phyloP scores from a whole-genome alignment of 2,888 invertebrate genomes.

The Melipona bicolor region DNA sequence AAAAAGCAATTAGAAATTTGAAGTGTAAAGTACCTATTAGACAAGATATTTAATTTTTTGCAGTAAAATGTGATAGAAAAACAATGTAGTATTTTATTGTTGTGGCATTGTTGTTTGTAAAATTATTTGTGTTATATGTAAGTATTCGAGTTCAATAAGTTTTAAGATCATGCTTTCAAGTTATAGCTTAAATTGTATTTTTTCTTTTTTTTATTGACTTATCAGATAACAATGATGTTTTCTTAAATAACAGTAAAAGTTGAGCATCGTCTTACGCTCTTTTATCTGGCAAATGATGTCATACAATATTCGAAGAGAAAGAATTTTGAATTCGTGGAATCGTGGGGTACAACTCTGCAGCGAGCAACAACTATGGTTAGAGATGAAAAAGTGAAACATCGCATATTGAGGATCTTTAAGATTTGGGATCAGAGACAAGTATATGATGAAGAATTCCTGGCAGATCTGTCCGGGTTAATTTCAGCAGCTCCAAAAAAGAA shows the following conservation, averaged over 20 bases:
- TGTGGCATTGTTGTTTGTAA: neutral
- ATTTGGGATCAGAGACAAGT: slow-evolving; percentile 98
- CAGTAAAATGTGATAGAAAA: neutral
- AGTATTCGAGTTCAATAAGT: neutral
- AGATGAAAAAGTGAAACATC: slow-evolving; percentile 94
- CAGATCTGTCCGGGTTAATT: slow-evolving; percentile 93
- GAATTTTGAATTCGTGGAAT: slow-evolving; percentile 95
- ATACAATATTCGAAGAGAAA: slow-evolving; percentile 98
- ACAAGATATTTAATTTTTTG: neutral
- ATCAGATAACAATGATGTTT: slow-evolving; percentile 18
- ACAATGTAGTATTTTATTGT: neutral
- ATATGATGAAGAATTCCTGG: slow-evolving; percentile 95
- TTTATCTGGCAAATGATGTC: slow-evolving; percentile 98
- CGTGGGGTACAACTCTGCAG: slow-evolving; percentile 96
- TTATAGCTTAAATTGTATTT: neutral
- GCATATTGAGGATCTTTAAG: slow-evolving; percentile 95
- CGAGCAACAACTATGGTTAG: slow-evolving; percentile 95
- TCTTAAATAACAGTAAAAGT: slow-evolving; percentile 87
- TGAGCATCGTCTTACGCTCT: slow-evolving; percentile 94
- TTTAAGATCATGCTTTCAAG: neutral
- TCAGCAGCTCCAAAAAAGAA: slow-evolving; percentile 91
- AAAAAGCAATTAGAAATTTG: neutral
- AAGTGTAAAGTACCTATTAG: neutral
- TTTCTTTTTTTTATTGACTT: neutral
- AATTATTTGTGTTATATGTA: no score